Evolutionary conservation across 2,888 invertebrate genomes (phyloP), one percentile per base, ranked within the genome.

Genomic region (Eristalis arbustorum): DNA sequence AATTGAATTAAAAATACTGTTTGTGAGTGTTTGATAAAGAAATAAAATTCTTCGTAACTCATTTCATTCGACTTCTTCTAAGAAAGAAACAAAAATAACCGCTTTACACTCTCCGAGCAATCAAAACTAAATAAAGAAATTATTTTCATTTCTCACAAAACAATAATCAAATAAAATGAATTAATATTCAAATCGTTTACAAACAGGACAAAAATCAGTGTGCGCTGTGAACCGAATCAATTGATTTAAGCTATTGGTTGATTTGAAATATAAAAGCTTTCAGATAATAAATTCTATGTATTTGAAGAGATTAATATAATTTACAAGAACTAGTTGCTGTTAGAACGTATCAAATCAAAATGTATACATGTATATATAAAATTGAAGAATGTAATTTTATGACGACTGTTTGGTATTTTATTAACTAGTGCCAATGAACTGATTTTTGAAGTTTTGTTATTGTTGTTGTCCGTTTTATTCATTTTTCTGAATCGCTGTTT

Each of bases 131-230:
- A 49, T 49, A 25, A 28, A 57, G 56, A 64, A 49, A 49, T 42
- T 34, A 22, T 62, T 73, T 23, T 49, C 34, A 31, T 63, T 63
- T 56, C n/a, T 63, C 31, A 61, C 76, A 61, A 72, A 69, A 22
- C 62, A 34, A 57, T 69, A 77, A 74, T 42, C 42, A 18, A 13
- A 22, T 64, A 64, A 64, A 64, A 64, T 64, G 13, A 64, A 64
- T 64, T 28, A 71, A 63, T 25, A 75, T 68, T 72, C 63, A 87
- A 72, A 57, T 77, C 18, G 49, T 62, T 56, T 76, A 88, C 89
- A 89, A 89, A 88, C 88, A 89, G 89, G 89, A 89, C 89, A 89
- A 89, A 89, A 89, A 89, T 89, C 89, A 89, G 89, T 89, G 89
- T 83, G 78, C 84, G 87, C 68, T 74, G 87, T 88, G 84, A 82